Evolutionary conservation across 1,140 invertebrate species (phyloP).

Genomic region (Bombus affinis): DNA sequence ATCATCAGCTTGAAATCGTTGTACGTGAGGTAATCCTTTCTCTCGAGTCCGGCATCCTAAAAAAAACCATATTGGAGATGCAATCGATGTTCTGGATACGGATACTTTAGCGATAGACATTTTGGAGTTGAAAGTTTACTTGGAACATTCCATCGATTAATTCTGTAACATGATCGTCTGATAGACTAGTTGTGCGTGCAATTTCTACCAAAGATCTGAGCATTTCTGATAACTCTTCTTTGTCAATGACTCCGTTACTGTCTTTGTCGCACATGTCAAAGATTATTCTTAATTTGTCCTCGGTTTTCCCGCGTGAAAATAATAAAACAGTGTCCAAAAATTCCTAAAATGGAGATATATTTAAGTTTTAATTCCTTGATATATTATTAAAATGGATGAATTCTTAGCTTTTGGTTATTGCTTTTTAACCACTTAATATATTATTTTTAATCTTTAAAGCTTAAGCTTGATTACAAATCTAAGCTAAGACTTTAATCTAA

Average conservation of each 20-base stretch:
- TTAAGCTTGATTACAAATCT: not conserved
- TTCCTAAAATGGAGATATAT: slow-evolving; percentile 84
- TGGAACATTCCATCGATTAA: slow-evolving; percentile 97
- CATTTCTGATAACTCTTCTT: slow-evolving; percentile 97
- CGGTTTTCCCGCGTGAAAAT: slow-evolving; percentile 94
- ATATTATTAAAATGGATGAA: not conserved
- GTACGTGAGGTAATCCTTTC: slow-evolving; percentile 96
- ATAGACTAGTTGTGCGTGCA: slow-evolving; percentile 94
- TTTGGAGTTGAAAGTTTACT: slow-evolving; percentile 76
- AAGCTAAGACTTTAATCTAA: too few relatives aligned
- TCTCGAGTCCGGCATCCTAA: slow-evolving; percentile 93
- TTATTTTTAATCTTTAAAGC: not conserved
- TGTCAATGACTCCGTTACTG: slow-evolving; percentile 97
- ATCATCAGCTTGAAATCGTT: slow-evolving; percentile 98
- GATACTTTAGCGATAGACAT: not conserved
- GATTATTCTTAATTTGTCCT: slow-evolving; percentile 97
- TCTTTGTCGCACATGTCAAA: slow-evolving; percentile 99
- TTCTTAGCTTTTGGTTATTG: not conserved
- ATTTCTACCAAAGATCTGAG: slow-evolving; percentile 96
- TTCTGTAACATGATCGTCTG: slow-evolving; percentile 95
- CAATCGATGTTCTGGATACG: not conserved
- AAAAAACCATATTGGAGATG: slow-evolving; percentile 10
- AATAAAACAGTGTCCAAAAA: slow-evolving; percentile 98
- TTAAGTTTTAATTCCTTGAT: not conserved
- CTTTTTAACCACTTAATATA: not conserved